Evolutionary conservation across 23 tunicate species (phyloP), one percentile per base, ranked within the genome.

Genomic region (Diplosoma virens): DNA sequence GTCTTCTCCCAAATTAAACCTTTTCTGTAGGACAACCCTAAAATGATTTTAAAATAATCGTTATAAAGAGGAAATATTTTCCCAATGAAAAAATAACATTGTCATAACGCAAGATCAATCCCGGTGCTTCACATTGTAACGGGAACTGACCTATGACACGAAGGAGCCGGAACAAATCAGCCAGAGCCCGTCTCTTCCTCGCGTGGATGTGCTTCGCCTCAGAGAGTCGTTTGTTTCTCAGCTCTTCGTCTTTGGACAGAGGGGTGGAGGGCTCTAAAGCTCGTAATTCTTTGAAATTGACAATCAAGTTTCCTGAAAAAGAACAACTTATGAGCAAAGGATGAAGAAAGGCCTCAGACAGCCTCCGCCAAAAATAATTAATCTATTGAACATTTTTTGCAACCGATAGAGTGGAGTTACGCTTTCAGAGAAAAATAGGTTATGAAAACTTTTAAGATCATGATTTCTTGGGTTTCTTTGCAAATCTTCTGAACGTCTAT

Each of bases 141-240:
- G n/a, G 14, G 52, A 22, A 47, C 72, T 21, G 33, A 78, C 97
- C 97, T 0, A 80, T 11, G 25, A 56, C 45, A 23, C 58, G 59
- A 9, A 86, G 81, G 23, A 85, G 66, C 52, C 81, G 81, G 82
- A 85, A 92, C 11, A 92, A 60, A 41, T 92, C 98, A 20, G 87
- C 37, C 75, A 92, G 50, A 21, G 98, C 81, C 59, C 70, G 76
- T 36, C 85, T 71, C 73, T 92, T 92, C 33, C 87, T 53, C 9
- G 81, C 37, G 33, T 81, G 89, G 41, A 92, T 85, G 52, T 85
- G 85, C 55, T 92, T 92, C 32, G 84, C 93, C 53, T 85, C 92
- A 0, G 81, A 52, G 1, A 92, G 24, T 48, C 98, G 34, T 47
- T 86, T 92, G 32, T 80, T 59, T 58, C 79, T 35, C 22, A n/a